phyloP scores from a whole-genome alignment of 2,797 vertebrate species.

The Kryptopterus vitreolus region DNA sequence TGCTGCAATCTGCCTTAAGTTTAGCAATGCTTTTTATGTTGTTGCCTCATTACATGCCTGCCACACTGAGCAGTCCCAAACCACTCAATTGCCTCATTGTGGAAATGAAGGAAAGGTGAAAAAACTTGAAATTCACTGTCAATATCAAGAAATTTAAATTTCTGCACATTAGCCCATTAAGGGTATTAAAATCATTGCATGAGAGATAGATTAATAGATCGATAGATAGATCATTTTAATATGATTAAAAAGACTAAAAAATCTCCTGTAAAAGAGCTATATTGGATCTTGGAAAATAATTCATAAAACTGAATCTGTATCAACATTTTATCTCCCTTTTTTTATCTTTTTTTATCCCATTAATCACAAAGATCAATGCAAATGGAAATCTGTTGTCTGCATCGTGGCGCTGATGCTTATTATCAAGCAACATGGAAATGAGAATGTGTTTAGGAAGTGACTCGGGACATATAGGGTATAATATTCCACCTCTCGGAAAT shows the following conservation, averaged over 20 bases:
- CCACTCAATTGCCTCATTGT: neutral
- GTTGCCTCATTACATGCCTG: conserved; percentile 7
- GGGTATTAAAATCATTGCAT: neutral
- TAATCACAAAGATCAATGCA: conserved; percentile 25
- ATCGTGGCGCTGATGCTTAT: conserved; percentile 49
- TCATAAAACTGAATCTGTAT: conserved; percentile 9
- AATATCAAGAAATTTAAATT: no score
- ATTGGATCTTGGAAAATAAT: neutral
- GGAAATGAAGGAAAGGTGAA: neutral
- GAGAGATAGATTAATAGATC: neutral
- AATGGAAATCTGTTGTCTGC: conserved; percentile 30
- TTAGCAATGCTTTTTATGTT: neutral
- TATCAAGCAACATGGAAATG: conserved; percentile 52
- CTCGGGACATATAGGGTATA: conserved; percentile 51
- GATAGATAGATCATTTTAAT: neutral
- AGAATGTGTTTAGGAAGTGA: conserved; percentile 60
- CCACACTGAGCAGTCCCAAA: neutral
- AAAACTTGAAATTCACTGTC: neutral
- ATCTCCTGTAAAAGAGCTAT: neutral
- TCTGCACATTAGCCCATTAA: neutral
- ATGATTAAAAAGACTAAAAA: neutral
- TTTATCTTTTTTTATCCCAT: neutral
- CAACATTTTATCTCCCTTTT: neutral
- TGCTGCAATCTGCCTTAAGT: conserved; percentile 2
- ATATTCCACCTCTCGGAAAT: conserved; percentile 63